Evolutionary conservation across 2,797 vertebrate genomes (phyloP), one percentile per base, ranked within the genome.

Genomic region (Phyllotis vaccarum): DNA sequence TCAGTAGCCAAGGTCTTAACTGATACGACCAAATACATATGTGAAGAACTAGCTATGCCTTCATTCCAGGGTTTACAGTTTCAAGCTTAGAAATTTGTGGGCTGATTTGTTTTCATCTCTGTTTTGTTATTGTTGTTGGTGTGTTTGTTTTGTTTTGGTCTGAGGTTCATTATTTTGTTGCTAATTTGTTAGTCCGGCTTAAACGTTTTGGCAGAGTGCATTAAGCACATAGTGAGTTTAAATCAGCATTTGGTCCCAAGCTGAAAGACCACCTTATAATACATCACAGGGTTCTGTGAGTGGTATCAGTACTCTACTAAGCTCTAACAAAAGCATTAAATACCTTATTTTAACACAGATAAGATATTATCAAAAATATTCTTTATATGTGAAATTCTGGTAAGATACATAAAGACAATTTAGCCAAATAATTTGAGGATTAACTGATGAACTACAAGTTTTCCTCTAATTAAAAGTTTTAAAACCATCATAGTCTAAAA

Each of bases 331-430:
- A 95, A 90, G 24, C 54, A 75, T 2, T 72, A 62, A 85, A 52
- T 3, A 54, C 27, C 34, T 43, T 76, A 86, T 86, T 70, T 85
- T 54, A 74, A 81, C 46, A 82, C 58, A 34, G 29, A 17, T 64
- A 64, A 81, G 40, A 64, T 72, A 17, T 2, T 86, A 24, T 31
- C 34, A 40, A 89, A 87, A 80, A 31, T 14, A 83, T 7, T 37
- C 62, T 92, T 91, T 81, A 76, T 86, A 89, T 31, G 14, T 78
- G 54, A 89, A 92, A 16, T 86, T 52, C 64, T 60, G 76, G 27
- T 21, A 43, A 80, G 80, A 29, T 56, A 91, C 62, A 92, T 54
- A 89, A 86, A 79, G 22, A 87, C 5, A 60, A 66, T 37, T 88
- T 64, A 11, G 24, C n/a, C 56, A 79, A 89, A 85, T 80, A 81